Evolutionary conservation across 1,140 invertebrate species (phyloP).

Genomic region (Chionoecetes opilio): DNA sequence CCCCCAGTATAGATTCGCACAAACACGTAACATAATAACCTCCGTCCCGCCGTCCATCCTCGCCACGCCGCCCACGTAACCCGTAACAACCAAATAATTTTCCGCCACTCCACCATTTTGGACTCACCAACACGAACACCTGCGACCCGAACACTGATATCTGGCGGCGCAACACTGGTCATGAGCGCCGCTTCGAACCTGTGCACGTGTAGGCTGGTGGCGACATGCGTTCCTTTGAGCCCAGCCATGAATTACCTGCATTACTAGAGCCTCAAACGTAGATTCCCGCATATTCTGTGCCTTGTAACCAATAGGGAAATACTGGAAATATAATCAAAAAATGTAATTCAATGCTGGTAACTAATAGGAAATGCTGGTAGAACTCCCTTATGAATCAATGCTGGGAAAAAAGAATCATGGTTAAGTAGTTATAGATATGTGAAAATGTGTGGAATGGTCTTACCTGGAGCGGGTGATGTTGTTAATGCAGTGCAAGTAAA

Average conservation of each 20-base stretch:
- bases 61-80: background rate
- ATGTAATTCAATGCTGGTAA: no score
- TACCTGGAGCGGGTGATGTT: background rate
- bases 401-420: no score
- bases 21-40: background rate
- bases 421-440: no score
- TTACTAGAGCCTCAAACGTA: background rate
- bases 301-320: no score
- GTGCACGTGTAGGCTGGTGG: background rate
- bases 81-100: background rate
- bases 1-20: no score
- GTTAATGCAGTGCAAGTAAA: background rate
- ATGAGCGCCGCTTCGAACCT: background rate
- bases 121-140: background rate
- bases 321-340: no score
- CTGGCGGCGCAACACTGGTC: background rate
- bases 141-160: background rate
- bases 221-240: background rate
- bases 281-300: no score
- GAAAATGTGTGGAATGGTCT: no score
- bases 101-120: background rate
- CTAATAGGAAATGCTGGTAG: no score
- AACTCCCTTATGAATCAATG: no score
- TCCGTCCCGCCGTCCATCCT: background rate
- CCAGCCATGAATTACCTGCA: background rate